Evolutionary conservation across 2,113 vertebrate genomes (phyloP).

Genomic region (Thomomys bottae): DNA sequence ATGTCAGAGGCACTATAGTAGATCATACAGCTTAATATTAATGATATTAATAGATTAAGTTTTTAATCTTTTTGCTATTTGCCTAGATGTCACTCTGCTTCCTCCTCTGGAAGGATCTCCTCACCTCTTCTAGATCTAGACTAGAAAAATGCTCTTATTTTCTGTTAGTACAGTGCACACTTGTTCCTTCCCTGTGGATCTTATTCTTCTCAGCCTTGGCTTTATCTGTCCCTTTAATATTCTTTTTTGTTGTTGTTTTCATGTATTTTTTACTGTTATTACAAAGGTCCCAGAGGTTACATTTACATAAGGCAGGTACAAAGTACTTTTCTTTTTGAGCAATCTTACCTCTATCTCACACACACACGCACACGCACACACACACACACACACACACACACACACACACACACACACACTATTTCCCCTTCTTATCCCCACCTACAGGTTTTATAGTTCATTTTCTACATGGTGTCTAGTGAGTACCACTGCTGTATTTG

Average conservation of each 20-base stretch:
- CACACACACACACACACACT: too few species aligned
- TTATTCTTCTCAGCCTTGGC: background rate
- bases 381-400: too few species aligned
- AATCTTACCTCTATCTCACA: too few species aligned
- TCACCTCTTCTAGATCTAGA: background rate
- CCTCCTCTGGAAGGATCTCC: background rate
- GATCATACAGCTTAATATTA: background rate
- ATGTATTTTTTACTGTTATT: too few species aligned
- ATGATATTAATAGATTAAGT: background rate
- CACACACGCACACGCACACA: too few species aligned
- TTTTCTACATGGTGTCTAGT: too few species aligned
- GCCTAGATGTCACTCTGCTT: background rate
- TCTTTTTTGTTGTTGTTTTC: background rate
- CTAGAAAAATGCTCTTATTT: background rate
- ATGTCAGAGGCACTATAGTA: background rate
- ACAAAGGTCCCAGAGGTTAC: too few species aligned
- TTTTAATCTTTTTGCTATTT: background rate
- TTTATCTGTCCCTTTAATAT: background rate
- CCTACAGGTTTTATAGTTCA: too few species aligned
- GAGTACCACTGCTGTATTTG: too few species aligned
- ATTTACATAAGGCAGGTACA: too few species aligned
- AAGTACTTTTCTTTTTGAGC: too few species aligned
- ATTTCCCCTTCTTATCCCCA: too few species aligned
- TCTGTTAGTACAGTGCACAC: fast-evolving
- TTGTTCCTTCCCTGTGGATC: background rate